Percentiles rank a stretch among this genome's conserved stretches.
Conservation (phyloP, 2,113 vertebrate species). For the Bufo gargarizans region DNA sequence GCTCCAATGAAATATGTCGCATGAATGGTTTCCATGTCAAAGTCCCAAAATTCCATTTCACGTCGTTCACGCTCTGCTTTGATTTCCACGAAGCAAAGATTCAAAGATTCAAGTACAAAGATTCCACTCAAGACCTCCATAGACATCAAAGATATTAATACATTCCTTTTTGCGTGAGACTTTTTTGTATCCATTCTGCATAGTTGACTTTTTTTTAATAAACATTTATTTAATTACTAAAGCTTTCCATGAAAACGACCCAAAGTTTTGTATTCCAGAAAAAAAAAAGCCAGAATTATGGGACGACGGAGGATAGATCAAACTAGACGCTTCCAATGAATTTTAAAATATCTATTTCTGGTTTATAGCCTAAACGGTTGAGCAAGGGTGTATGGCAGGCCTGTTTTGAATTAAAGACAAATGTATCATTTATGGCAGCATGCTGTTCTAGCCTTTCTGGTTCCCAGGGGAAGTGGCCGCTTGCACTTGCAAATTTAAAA, state of each 20-base stretch:
- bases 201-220: neutral
- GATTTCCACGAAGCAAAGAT: neutral
- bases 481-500: slow-evolving; percentile 45
- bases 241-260: neutral
- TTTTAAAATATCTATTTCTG: slow-evolving; percentile 36
- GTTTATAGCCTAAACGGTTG: slow-evolving; percentile 23
- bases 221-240: neutral
- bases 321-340: slow-evolving; percentile 1
- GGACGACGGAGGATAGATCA: neutral
- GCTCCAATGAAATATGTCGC: no score
- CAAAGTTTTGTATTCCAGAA: neutral
- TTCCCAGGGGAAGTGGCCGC: slow-evolving; percentile 27
- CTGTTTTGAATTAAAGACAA: slow-evolving; percentile 33
- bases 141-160: neutral
- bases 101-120: no score
- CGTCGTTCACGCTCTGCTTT: no score
- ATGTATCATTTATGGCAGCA: slow-evolving; percentile 40
- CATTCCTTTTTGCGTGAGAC: neutral
- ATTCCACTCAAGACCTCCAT: neutral
- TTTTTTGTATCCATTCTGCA: neutral
- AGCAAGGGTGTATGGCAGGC: neutral
- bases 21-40: no score
- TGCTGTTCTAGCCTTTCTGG: slow-evolving; percentile 36
- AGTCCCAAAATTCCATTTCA: no score
- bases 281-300: neutral